phyloP scores from a whole-genome alignment of 1,140 invertebrate genomes.

The Trichonephila clavata region DNA sequence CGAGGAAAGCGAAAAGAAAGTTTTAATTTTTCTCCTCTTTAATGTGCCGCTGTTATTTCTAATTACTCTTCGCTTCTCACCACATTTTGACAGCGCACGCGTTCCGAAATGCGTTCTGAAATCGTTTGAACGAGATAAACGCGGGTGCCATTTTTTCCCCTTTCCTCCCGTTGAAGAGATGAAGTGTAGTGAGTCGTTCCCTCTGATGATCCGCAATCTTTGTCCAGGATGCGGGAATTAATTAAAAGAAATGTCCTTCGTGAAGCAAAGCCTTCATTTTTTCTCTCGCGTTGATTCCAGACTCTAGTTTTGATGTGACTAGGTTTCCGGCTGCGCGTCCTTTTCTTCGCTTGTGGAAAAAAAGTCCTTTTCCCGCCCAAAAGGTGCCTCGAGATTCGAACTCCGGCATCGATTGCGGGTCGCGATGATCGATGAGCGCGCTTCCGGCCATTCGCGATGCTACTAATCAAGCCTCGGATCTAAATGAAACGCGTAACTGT shows the following conservation, averaged over 20 bases:
- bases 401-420: not conserved
- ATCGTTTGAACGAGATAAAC: conserved; percentile 22
- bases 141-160: not conserved
- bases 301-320: not conserved
- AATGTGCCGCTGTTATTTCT: conserved; percentile 20
- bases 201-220: conserved; percentile 52
- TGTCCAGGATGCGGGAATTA: conserved; percentile 49
- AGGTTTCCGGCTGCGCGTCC: conserved; percentile 14
- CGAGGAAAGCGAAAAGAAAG: conserved; percentile 54
- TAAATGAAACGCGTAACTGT: conserved; percentile 25
- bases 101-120: conserved; percentile 44
- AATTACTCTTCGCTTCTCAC: conserved; percentile 33
- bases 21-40: conserved; percentile 62
- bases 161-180: not conserved
- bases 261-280: conserved; percentile 15
- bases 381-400: not conserved
- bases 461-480: not conserved
- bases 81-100: not conserved
- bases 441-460: not conserved
- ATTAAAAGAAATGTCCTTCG: conserved; percentile 66
- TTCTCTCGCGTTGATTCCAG: conserved; percentile 9
- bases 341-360: not conserved
- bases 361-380: not conserved
- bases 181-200: not conserved
- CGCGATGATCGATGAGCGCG: conserved; percentile 17